Percentiles rank a stretch among this genome's conserved stretches.
Evolutionary conservation across 2,797 vertebrate genomes (phyloP).

Genomic region (Malurus splendens): DNA sequence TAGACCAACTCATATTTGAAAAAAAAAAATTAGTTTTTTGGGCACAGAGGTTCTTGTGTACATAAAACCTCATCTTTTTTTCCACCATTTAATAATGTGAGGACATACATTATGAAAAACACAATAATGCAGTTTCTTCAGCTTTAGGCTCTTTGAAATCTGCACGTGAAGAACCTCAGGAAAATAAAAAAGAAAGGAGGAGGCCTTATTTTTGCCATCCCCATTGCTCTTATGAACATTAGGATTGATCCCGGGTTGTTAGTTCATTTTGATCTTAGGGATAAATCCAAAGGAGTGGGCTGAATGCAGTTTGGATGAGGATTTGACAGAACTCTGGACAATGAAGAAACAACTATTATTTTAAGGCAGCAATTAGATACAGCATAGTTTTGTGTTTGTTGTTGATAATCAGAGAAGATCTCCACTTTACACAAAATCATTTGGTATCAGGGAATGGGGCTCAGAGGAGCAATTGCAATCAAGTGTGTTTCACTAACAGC

Average conservation of each 20-base stretch:
- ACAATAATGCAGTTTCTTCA: neutral
- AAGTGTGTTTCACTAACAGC: neutral
- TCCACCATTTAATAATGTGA: neutral
- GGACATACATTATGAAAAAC: neutral
- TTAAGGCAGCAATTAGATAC: neutral
- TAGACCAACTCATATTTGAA: neutral
- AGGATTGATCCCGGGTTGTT: neutral
- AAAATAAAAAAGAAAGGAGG: fast-evolving
- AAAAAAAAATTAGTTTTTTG: neutral
- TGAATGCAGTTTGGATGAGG: neutral
- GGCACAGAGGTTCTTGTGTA: neutral
- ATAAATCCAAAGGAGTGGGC: neutral
- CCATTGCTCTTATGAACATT: neutral
- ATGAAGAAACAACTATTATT: neutral
- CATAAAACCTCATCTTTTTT: neutral
- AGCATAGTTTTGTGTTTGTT: neutral
- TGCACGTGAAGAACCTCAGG: neutral
- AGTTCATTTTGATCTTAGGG: neutral
- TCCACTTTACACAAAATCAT: neutral
- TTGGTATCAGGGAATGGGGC: neutral
- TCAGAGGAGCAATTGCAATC: neutral
- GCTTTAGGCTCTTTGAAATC: neutral
- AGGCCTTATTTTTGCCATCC: neutral
- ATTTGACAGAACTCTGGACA: neutral
- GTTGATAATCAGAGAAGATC: neutral